phyloP scores from a whole-genome alignment of 2,113 vertebrate genomes.

The Salminus brasiliensis region DNA sequence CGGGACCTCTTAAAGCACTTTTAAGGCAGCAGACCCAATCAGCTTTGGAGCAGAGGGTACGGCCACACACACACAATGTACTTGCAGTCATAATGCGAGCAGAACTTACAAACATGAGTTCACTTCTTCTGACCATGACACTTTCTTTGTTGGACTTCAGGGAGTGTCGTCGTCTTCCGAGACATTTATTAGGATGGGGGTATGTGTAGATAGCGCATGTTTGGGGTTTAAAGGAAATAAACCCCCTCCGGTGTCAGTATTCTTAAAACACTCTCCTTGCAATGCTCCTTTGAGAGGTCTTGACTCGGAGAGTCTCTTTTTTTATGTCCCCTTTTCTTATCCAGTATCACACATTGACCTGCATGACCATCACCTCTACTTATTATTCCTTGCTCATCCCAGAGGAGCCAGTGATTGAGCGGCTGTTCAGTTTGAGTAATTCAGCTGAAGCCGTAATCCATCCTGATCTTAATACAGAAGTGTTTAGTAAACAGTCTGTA shows the following conservation, averaged over 20 bases:
- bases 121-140: constrained; percentile 52
- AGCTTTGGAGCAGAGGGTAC: constrained; percentile 95
- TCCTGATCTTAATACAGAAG: background rate
- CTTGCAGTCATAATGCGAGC: background rate
- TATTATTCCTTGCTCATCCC: background rate
- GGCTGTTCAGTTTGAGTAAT: background rate
- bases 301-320: background rate
- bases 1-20: constrained; percentile 92
- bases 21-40: constrained; percentile 96
- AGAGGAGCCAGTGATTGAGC: background rate
- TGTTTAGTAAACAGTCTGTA: background rate
- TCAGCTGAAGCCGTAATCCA: background rate
- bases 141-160: constrained; percentile 69
- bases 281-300: background rate
- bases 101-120: constrained; percentile 47
- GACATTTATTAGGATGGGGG: constrained; percentile 62
- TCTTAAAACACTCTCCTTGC: background rate
- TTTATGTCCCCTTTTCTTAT: background rate
- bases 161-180: constrained; percentile 74
- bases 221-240: background rate
- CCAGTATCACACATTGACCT: background rate
- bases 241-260: background rate
- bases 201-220: constrained; percentile 53
- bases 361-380: background rate
- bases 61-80: constrained; percentile 12